phyloP scores from a whole-genome alignment of 2,113 vertebrate genomes.

The Ciconia maguari region DNA sequence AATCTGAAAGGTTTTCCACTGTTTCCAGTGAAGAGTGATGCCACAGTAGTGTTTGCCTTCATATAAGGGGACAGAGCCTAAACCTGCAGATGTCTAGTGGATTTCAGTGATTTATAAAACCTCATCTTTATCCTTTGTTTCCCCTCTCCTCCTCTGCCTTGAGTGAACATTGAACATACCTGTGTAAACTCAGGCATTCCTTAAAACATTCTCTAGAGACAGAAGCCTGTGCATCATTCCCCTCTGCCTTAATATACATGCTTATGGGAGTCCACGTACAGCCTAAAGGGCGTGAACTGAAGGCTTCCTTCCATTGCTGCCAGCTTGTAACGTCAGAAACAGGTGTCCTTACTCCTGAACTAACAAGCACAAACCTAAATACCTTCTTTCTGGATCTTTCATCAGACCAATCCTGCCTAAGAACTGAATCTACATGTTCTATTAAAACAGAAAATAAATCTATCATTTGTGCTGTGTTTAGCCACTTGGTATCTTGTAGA shows the following conservation, averaged over 20 bases:
- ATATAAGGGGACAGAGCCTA: not conserved
- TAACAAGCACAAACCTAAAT: not conserved
- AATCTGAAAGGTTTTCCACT: not conserved
- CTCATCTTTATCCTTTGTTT: not conserved
- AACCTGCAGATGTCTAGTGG: not conserved
- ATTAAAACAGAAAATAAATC: not conserved
- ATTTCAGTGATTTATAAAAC: not conserved
- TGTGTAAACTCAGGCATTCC: not conserved
- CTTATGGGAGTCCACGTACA: rapidly evolving
- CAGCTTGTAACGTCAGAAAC: not conserved
- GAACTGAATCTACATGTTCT: not conserved
- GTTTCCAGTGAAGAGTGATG: not conserved
- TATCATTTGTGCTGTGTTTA: not conserved
- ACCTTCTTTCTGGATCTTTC: not conserved
- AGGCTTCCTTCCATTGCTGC: not conserved
- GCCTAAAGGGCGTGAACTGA: not conserved
- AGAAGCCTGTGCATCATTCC: not conserved
- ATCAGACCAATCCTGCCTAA: not conserved
- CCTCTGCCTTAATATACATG: not conserved
- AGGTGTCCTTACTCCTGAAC: not conserved
- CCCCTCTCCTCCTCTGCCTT: not conserved
- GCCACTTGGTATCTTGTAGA: not conserved
- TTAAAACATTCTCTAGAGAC: not conserved
- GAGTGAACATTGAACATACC: not conserved
- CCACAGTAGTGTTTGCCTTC: not conserved